phyloP scores from a whole-genome alignment of 2,797 vertebrate genomes.

The Sphenodon punctatus region DNA sequence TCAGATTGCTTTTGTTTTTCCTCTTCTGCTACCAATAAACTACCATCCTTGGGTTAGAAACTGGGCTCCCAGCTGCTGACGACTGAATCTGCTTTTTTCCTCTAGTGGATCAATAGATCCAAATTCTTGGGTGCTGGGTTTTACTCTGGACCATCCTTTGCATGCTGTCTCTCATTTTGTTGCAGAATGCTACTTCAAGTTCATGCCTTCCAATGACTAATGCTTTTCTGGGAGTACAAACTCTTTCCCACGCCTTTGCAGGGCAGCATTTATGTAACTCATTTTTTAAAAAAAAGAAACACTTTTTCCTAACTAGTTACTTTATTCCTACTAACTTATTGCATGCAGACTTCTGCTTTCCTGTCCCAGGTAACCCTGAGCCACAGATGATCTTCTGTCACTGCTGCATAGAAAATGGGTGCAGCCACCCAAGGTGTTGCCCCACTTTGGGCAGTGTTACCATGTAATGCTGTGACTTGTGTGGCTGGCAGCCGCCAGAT shows the following conservation, averaged over 20 bases:
- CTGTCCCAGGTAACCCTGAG: neutral
- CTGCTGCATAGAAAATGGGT: too few species aligned
- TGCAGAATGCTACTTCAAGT: too few species aligned
- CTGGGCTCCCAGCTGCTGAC: neutral
- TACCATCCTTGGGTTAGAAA: neutral
- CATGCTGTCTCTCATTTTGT: neutral
- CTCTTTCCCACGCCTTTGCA: too few species aligned
- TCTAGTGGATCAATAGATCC: neutral
- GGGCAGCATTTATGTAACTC: neutral
- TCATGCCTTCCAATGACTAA: neutral
- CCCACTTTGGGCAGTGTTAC: too few species aligned
- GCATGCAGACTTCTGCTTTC: neutral
- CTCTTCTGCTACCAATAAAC: neutral
- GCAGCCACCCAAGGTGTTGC: too few species aligned
- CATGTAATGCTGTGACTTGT: too few species aligned
- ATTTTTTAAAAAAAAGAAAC: too few species aligned
- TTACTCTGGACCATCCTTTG: neutral
- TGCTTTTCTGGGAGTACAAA: neutral
- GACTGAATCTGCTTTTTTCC: constrained; percentile 5
- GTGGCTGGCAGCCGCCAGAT: too few species aligned
- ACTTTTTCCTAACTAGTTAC: neutral
- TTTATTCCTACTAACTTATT: neutral
- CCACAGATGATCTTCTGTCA: neutral
- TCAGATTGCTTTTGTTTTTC: too few species aligned
- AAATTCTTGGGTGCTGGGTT: constrained; percentile 14